Evolutionary conservation across 1,140 invertebrate genomes (phyloP).

Genomic region (Achatina immaculata): DNA sequence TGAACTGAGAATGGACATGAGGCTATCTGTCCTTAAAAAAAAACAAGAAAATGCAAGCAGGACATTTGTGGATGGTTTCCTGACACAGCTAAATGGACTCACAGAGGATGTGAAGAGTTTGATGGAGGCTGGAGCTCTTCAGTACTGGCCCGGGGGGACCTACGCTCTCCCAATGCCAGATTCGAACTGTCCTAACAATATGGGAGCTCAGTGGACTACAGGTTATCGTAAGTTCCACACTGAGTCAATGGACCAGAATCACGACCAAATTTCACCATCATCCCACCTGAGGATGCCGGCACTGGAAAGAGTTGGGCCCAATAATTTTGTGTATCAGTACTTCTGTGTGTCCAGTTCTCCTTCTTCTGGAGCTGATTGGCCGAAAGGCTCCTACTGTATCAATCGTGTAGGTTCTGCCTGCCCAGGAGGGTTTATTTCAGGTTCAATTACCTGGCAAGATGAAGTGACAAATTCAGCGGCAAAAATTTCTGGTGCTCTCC

Average conservation of each 20-base stretch:
- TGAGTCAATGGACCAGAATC: constrained; percentile 11
- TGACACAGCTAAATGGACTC: background rate
- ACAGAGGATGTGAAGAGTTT: background rate
- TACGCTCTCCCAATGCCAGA: constrained; percentile 13
- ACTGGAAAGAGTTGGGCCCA: background rate
- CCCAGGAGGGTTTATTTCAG: background rate
- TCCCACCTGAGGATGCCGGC: background rate
- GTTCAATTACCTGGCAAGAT: background rate
- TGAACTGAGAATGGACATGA: background rate
- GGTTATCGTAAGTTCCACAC: background rate
- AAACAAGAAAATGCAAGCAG: background rate
- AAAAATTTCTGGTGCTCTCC: background rate
- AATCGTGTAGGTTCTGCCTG: background rate
- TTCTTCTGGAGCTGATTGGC: background rate
- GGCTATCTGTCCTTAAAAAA: background rate
- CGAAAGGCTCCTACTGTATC: constrained; percentile 7
- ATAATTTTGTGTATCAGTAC: constrained; percentile 11
- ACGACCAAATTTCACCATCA: background rate
- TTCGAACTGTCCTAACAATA: background rate
- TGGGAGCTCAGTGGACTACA: background rate
- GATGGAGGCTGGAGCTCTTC: background rate
- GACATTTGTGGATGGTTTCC: background rate
- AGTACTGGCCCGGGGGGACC: constrained; percentile 19
- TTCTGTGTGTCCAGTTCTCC: constrained; percentile 3
- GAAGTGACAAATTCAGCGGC: background rate